phyloP scores from a whole-genome alignment of 2,797 vertebrate genomes.

The Ciconia nigra region DNA sequence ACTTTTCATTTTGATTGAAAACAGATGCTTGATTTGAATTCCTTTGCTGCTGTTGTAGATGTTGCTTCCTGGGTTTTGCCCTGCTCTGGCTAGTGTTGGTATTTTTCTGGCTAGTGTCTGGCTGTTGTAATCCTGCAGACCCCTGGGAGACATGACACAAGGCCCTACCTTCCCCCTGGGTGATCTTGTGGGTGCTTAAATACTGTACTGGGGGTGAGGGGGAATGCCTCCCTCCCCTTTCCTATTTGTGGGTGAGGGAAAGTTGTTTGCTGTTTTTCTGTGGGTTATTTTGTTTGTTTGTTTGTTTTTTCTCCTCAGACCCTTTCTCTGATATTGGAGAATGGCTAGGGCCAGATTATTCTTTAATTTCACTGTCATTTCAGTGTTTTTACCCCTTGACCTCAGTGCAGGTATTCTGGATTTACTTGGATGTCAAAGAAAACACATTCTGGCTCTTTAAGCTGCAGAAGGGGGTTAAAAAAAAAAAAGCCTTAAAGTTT shows the following conservation, averaged over 20 bases:
- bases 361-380: neutral
- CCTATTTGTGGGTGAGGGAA: neutral
- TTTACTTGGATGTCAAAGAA: neutral
- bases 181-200: neutral
- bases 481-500: neutral
- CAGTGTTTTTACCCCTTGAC: neutral
- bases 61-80: neutral
- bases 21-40: neutral
- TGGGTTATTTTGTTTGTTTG: neutral
- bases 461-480: neutral
- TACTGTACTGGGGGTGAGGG: neutral
- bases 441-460: neutral
- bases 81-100: neutral
- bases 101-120: neutral
- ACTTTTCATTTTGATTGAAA: neutral
- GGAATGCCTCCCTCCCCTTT: neutral
- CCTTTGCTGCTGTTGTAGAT: neutral
- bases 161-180: neutral
- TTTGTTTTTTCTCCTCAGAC: accelerated
- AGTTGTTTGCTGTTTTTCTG: neutral
- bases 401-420: neutral
- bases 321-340: neutral
- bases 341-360: neutral
- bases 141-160: neutral
- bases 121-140: neutral